A percentile compares a stretch with the other conserved stretches of the same genome.
These are phyloP conservation scores for human DNA, from an alignment of 2,113 vertebrate genomes.

Conservation along the genomic window GRCh38 chr16:67130501-67131000, in stretches of 20 bases:
- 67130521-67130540: too few relatives aligned
- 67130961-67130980: not conserved
- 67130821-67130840: not conserved
- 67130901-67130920: not conserved
- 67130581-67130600: too few relatives aligned
- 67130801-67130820: not conserved
- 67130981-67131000: too few relatives aligned
- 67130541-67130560: too few relatives aligned
- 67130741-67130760: not conserved
- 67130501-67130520: too few relatives aligned
- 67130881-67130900: not conserved
- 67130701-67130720: not conserved
- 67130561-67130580: too few relatives aligned
- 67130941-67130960: not conserved
- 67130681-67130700: constrained; percentile 15
- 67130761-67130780: not conserved
- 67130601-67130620: too few relatives aligned
- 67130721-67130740: not conserved
- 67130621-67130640: too few relatives aligned
- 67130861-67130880: not conserved
- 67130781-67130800: not conserved
- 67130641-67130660: not conserved
- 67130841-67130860: not conserved
- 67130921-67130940: too few relatives aligned
- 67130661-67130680: not conserved